Conservation (phyloP, 2,113 vertebrate species). For the Catharus bicknelli region DNA sequence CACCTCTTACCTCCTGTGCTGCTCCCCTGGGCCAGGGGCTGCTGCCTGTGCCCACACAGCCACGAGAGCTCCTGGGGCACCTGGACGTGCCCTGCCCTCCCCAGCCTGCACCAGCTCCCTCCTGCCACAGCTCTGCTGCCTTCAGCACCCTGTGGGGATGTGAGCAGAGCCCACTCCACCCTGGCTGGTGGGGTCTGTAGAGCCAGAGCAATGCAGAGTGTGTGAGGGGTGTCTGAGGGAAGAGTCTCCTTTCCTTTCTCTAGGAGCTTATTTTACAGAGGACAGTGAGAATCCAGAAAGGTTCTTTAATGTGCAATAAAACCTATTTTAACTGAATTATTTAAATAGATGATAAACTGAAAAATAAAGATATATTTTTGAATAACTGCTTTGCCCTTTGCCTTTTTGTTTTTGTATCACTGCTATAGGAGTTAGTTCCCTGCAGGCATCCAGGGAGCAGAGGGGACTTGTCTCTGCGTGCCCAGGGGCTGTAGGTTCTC, state of each 20-base stretch:
- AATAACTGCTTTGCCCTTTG: not conserved
- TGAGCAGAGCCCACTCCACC: not conserved
- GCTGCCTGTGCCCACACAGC: not conserved
- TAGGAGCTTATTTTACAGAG: not conserved
- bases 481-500: not conserved
- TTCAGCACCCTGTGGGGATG: fast-evolving
- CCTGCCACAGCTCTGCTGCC: not conserved
- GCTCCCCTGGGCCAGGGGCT: not conserved
- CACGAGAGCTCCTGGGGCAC: fast-evolving
- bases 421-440: fast-evolving
- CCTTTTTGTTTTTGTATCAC: too few species aligned
- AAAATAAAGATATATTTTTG: slow-evolving; percentile 68
- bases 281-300: not conserved
- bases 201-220: fast-evolving
- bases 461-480: not conserved
- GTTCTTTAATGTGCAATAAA: slow-evolving; percentile 61
- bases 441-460: not conserved
- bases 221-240: not conserved
- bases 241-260: not conserved
- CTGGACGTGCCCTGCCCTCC: too few species aligned
- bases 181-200: not conserved
- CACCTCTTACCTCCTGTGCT: fast-evolving
- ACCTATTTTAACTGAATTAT: slow-evolving; percentile 61
- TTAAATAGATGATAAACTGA: slow-evolving; percentile 45
- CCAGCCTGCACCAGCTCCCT: not conserved